Conservation (phyloP, 1,140 invertebrate species). For the Drosophila dunni region DNA sequence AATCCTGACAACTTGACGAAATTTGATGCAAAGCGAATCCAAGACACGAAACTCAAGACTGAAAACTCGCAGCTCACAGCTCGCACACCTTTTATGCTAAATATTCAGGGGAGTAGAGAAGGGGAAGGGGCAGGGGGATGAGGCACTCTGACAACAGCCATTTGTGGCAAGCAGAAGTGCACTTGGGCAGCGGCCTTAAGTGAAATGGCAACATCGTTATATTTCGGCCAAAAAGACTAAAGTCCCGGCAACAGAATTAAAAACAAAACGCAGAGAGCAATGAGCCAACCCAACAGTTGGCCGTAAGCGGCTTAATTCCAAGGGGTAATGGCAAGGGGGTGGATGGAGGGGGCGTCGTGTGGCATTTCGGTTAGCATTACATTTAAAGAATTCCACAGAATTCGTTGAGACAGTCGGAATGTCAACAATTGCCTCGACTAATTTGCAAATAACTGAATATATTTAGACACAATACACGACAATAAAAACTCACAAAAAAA, state of each 20-base stretch:
- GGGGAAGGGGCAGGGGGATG: too few species aligned
- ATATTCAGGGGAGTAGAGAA: constrained; percentile 31
- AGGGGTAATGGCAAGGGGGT: constrained; percentile 4
- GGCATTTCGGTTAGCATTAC: constrained; percentile 10
- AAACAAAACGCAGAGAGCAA: constrained; percentile 10
- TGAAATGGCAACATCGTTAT: constrained; percentile 74
- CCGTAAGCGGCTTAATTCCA: constrained; percentile 77
- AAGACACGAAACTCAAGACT: constrained; percentile 33
- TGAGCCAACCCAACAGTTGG: constrained; percentile 45
- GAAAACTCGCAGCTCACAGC: constrained; percentile 21
- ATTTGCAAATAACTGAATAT: constrained; percentile 40
- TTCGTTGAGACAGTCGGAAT: constrained; percentile 1
- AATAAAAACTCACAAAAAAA: neutral
- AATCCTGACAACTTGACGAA: constrained; percentile 43
- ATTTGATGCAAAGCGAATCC: constrained; percentile 66
- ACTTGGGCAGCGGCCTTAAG: constrained; percentile 77
- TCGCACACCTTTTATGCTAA: constrained; percentile 78
- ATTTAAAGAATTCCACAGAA: constrained; percentile 38
- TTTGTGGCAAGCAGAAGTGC: constrained; percentile 73
- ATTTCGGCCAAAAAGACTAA: constrained; percentile 37
- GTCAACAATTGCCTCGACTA: constrained; percentile 61
- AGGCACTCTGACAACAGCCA: constrained; percentile 51
- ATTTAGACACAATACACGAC: constrained; percentile 10
- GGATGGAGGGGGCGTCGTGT: neutral
- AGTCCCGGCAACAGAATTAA: constrained; percentile 25